phyloP scores from a whole-genome alignment of 2,888 invertebrate genomes.

The Lycaena phlaeas region DNA sequence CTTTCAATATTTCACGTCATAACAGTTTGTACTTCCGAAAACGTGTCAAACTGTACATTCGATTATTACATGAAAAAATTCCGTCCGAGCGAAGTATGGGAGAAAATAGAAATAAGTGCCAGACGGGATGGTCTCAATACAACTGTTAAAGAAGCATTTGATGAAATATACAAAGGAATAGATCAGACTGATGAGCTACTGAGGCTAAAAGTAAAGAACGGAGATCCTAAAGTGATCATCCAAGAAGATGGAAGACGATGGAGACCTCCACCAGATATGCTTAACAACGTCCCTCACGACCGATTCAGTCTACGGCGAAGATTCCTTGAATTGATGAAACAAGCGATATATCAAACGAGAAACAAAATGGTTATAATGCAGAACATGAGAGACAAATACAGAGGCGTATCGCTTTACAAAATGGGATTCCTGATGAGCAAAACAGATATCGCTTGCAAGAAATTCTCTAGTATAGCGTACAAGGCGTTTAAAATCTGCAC shows the following conservation, averaged over 20 bases:
- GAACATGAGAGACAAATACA: constrained; percentile 24
- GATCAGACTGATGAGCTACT: constrained; percentile 37
- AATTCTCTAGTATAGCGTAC: constrained; percentile 24
- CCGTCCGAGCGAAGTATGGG: constrained; percentile 28
- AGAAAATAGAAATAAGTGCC: constrained; percentile 26
- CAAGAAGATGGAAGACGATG: constrained; percentile 27
- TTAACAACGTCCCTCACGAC: constrained; percentile 21
- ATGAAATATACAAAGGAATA: constrained; percentile 26
- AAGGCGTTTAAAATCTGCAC: constrained; percentile 23
- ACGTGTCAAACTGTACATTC: constrained; percentile 18
- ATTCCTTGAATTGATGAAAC: constrained; percentile 40
- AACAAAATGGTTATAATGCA: constrained; percentile 44
- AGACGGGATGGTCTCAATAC: constrained; percentile 22
- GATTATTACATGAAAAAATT: constrained; percentile 31
- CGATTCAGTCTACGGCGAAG: constrained; percentile 24
- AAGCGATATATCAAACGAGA: constrained; percentile 38
- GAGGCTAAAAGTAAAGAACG: constrained; percentile 26
- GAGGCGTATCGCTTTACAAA: constrained; percentile 29
- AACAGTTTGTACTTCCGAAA: neutral
- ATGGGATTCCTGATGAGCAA: constrained; percentile 45
- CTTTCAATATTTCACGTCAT: neutral
- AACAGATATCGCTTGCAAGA: constrained; percentile 31
- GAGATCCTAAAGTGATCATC: constrained; percentile 21
- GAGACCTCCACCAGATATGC: constrained; percentile 19
- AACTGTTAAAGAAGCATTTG: constrained; percentile 23